Percentiles rank a stretch among this genome's conserved stretches.
phyloP scores from a whole-genome alignment of 2,888 invertebrate species.

The Macrostomum cliftonense region DNA sequence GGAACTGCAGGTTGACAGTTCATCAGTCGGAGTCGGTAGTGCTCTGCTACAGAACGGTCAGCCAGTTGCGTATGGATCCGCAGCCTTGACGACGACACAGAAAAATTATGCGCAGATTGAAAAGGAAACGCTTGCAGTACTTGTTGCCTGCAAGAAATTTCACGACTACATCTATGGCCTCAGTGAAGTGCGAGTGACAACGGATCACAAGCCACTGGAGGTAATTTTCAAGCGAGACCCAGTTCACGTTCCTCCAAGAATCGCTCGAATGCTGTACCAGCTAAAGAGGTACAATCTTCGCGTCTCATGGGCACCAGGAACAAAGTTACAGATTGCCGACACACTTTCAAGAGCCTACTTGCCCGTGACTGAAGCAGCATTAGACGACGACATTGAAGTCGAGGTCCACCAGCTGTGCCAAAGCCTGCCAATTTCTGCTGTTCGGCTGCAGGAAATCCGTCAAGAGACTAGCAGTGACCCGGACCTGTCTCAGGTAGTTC shows the following conservation, averaged over 20 bases:
- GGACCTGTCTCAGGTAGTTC: not conserved
- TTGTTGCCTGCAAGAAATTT: constrained; percentile 13
- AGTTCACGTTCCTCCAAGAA: constrained; percentile 8
- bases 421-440: no score
- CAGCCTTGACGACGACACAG: constrained; percentile 13
- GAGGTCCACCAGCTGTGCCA: no score
- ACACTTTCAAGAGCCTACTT: constrained; percentile 5
- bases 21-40: constrained; percentile 13
- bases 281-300: constrained; percentile 12
- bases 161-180: constrained; percentile 13
- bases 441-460: not conserved
- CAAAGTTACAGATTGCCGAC: constrained; percentile 13
- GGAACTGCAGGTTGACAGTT: constrained; percentile 11
- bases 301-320: constrained; percentile 8
- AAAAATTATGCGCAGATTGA: constrained; percentile 14
- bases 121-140: constrained; percentile 12
- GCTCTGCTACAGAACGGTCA: constrained; percentile 12
- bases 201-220: constrained; percentile 13
- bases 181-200: constrained; percentile 10
- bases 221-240: constrained; percentile 11
- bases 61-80: constrained; percentile 15
- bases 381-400: no score
- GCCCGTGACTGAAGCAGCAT: no score
- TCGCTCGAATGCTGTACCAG: constrained; percentile 11
- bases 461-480: not conserved